Conservation (phyloP, 1,140 invertebrate species). For the Camponotus floridanus region DNA sequence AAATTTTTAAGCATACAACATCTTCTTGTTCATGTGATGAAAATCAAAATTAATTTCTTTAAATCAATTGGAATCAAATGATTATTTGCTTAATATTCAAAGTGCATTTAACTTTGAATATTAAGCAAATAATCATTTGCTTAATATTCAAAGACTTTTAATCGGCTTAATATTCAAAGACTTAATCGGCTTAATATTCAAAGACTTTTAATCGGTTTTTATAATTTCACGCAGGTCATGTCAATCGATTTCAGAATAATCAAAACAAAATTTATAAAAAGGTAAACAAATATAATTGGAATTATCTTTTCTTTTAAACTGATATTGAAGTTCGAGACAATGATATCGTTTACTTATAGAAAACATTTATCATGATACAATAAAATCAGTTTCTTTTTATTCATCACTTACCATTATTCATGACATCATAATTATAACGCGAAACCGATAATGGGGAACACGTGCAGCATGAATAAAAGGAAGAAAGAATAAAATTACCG, state of each 20-base stretch:
- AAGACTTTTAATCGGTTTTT: neutral
- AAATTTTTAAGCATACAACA: neutral
- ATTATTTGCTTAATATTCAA: slow-evolving; percentile 5
- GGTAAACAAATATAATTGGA: neutral
- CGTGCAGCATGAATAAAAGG: slow-evolving; percentile 14
- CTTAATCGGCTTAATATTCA: slow-evolving; percentile 15
- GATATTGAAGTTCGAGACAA: neutral
- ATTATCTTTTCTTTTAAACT: slow-evolving; percentile 10
- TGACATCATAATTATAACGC: neutral
- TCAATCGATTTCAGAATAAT: neutral
- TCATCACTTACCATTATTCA: slow-evolving; percentile 4
- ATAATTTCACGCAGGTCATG: neutral
- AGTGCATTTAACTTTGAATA: neutral
- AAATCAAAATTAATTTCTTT: neutral
- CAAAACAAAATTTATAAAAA: neutral
- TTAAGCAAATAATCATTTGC: neutral
- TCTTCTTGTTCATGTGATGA: neutral
- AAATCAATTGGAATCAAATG: neutral
- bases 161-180: too few species aligned
- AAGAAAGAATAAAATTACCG: slow-evolving; percentile 43
- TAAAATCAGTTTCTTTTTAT: neutral
- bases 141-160: neutral
- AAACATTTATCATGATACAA: neutral
- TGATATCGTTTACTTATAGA: neutral
- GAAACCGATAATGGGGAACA: slow-evolving; percentile 14